Evolutionary conservation across 2,888 invertebrate species (phyloP), one percentile per base, ranked within the genome.

Genomic region (Drosophila prostipennis): DNA sequence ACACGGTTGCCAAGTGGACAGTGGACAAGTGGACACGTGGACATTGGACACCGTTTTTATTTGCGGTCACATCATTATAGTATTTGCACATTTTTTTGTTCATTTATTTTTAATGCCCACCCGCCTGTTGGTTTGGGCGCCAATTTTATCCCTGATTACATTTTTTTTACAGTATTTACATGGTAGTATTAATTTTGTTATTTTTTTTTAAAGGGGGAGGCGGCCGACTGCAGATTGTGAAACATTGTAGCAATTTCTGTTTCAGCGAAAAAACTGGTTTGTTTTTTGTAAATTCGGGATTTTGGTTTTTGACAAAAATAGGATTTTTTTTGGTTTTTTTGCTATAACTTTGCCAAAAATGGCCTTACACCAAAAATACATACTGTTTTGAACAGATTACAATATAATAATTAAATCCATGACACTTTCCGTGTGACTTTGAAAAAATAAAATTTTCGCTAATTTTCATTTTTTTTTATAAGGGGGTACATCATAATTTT

Each of bases 51-150:
- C 16, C 6, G 13, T 13, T 48, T 32, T 34, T 34, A 34, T 48
- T 32, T 48, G 32, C 34, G 34, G 48, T 34, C 48, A 34, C 48
- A 48, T 48, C 16, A 48, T 34, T 48, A 48, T 19, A 19, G 16
- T 32, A 48, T 48, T 48, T 48, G 34, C 48, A 14, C 48, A 32
- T 32, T 34, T 34, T 34, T 48, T 48, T 48, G 16, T 48, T 19
- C 48, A 13, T 48, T 48, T 16, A 13, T 48, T 48, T 48, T 29
- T 46, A 32, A 46, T 46, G 29, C 29, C 29, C 14, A 19, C n/a
- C n/a, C 2, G 19, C 19, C 19, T 2, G 2, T n/a, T 23, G 43
- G 29, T 7, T 7, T 14, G 29, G 29, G n/a, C 29, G 8, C 14
- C n/a, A 46, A 29, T 29, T 29, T 29, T 6, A 46, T 29, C 46